Conservation (phyloP, 1,140 invertebrate species). For the Penaeus indicus region DNA sequence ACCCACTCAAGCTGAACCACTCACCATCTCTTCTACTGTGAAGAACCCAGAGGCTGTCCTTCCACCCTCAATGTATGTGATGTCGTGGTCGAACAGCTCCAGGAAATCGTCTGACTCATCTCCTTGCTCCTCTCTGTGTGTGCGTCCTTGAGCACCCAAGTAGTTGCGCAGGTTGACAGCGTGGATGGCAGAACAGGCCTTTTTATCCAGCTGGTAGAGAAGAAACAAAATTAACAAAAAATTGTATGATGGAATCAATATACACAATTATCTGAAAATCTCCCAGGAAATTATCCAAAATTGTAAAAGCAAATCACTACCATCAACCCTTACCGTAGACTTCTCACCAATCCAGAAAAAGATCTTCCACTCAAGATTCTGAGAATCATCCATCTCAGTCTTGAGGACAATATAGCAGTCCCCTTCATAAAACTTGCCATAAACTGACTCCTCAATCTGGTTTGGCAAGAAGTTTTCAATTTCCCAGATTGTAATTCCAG, state of each 20-base stretch:
- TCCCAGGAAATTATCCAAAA: no score
- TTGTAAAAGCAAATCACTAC: background rate
- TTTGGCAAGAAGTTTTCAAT: slow-evolving; percentile 99
- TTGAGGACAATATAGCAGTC: slow-evolving; percentile 99
- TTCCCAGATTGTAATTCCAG: slow-evolving; percentile 93
- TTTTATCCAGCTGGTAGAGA: slow-evolving; percentile 87
- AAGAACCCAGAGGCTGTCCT: slow-evolving; percentile 97
- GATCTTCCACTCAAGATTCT: slow-evolving; percentile 92
- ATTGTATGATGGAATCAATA: no score
- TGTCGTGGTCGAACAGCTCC: slow-evolving; percentile 89
- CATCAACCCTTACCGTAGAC: slow-evolving; percentile 81
- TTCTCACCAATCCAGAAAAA: slow-evolving; percentile 99
- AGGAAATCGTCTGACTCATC: slow-evolving; percentile 98
- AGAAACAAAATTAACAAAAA: background rate
- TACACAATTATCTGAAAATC: no score
- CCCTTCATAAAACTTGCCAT: slow-evolving; percentile 99
- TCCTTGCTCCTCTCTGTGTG: slow-evolving; percentile 95
- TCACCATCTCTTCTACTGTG: slow-evolving; percentile 92
- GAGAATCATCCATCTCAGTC: slow-evolving; percentile 87
- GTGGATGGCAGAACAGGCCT: slow-evolving; percentile 98
- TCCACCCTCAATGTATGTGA: slow-evolving; percentile 97
- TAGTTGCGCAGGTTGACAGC: slow-evolving; percentile 98
- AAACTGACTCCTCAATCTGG: slow-evolving; percentile 82
- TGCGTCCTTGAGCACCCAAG: slow-evolving; percentile 94
- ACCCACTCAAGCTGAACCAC: slow-evolving; percentile 34